Base-by-base conservation (phyloP, 35 echinoderm and acorn worm species). In the Ptychodera flava region DNA sequence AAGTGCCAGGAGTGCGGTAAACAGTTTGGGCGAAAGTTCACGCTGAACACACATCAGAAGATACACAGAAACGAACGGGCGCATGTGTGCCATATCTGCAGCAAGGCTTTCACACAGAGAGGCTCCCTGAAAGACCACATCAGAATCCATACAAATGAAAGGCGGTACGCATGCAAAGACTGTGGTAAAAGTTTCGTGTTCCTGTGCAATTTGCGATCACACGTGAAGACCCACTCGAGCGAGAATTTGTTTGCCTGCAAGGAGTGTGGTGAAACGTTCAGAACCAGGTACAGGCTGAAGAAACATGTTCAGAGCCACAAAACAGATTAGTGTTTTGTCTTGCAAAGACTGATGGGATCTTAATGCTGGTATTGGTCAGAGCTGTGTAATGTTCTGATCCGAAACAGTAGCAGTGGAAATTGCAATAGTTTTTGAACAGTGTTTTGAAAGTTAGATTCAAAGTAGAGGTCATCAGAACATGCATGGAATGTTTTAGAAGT, bases 51-150 rank as follows among this genome's bases (percentile, higher is more conserved):
- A 76, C 87, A 89, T 38, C 28, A n/a, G 32, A 82, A n/a, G 31
- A 45, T 89, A n/a, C 87, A 89, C 37, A 89, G 36, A 36, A 32
- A 32, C 22, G 45, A 64, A 64, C 6, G 45, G 22, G 6, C 6
- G 22, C 22, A 12, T 12, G 52, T 79, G 1, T 93, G 91, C 45
- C 64, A 93, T 28, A 78, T 80, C 34, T 93, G 91, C 64, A 16
- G 77, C 32, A 79, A 86, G 30, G 53, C 36, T 28, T 93, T 85
- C 78, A 76, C 87, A 15, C n/a, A 34, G 34, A 1, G 82, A 35
- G 34, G 34, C 30, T 36, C 1, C 29, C 37, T 83, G 29, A 83
- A 83, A 36, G n/a, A 35, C 16, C 82, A 83, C 29, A 37, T 34
- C 37, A 83, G 37, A 37, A 36, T 10, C 16, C 82, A 83, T 30